Evolutionary conservation across 1,140 invertebrate genomes (phyloP), one percentile per base, ranked within the genome.

Genomic region (Magallana angulata): DNA sequence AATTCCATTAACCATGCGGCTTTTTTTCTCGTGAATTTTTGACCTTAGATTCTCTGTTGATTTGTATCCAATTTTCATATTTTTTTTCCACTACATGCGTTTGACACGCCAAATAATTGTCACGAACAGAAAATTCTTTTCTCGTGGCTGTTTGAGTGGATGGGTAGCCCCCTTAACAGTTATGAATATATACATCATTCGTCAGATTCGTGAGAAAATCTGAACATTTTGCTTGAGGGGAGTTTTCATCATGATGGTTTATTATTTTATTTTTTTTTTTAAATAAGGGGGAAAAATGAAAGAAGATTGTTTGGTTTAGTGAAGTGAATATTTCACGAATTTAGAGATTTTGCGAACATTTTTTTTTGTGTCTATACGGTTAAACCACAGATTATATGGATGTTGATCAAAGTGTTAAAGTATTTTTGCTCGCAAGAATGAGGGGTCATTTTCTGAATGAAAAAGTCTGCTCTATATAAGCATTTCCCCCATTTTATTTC

Each of bases 31-130:
- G 68, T 76, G 68, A 76, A 76, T 76, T 18, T 76, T 76, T 76
- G 68, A 76, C 68, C 68, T 36, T 30, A 76, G 68, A 36, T 76
- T 76, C 68, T 9, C 68, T 30, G 68, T 30, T 24, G 7, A 76
- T 76, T 76, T 76, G 68, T 76, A 76, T 76, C 24, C 68, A 76
- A 76, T 76, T 76, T 76, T 76, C 9, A 76, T 76, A 76, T 76
- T 76, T 48, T 24, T 24, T 48, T 30, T 76, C 68, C 68, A 76
- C 7, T 8, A 12, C 24, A 12, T 76, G 68, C 68, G 3, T 30
- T 76, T 30, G 24, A 76, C 9, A 76, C 24, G 68, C 68, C 68
- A 76, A 76, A 30, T 76, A 30, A 76, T 76, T 76, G 7, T 76
- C 18, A 76, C 68, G 24, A 76, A 76, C 18, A 11, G 36, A 30